These are phyloP conservation scores for Misgurnus mizolepis DNA, from an alignment of 2,113 vertebrate genomes.

Conservation along the genomic window DNA sequence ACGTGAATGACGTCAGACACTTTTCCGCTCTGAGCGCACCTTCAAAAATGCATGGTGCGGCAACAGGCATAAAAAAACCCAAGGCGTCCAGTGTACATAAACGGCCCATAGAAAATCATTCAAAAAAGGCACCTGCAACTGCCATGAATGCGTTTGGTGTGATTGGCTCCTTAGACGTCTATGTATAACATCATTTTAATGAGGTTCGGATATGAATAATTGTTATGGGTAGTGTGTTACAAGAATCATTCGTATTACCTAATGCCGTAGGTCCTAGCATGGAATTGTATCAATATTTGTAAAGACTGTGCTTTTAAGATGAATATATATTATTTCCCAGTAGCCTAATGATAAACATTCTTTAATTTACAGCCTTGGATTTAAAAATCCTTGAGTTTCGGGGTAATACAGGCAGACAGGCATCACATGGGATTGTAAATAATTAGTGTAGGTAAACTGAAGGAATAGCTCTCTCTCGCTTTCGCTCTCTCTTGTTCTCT, in stretches of 20 bases:
- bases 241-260: neutral
- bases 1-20: too few relatives aligned
- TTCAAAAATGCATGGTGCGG: too few relatives aligned
- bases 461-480: conserved; percentile 11
- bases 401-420: neutral
- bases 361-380: neutral
- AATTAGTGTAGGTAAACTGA: neutral
- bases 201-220: too few relatives aligned
- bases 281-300: neutral
- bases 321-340: neutral
- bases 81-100: too few relatives aligned
- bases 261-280: neutral
- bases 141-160: too few relatives aligned
- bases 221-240: too few relatives aligned
- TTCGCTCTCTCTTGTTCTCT: conserved; percentile 49
- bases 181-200: neutral
- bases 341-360: neutral
- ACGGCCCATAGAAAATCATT: too few relatives aligned
- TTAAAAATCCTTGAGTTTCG: neutral
- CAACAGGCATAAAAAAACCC: too few relatives aligned
- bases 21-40: too few relatives aligned
- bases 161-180: too few relatives aligned
- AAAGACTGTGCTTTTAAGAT: neutral
- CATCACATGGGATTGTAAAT: conserved; percentile 6
- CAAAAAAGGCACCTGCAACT: too few relatives aligned